Evolutionary conservation across 2,113 vertebrate species (phyloP), one percentile per base, ranked within the genome.

Genomic region (Lanius collurio): DNA sequence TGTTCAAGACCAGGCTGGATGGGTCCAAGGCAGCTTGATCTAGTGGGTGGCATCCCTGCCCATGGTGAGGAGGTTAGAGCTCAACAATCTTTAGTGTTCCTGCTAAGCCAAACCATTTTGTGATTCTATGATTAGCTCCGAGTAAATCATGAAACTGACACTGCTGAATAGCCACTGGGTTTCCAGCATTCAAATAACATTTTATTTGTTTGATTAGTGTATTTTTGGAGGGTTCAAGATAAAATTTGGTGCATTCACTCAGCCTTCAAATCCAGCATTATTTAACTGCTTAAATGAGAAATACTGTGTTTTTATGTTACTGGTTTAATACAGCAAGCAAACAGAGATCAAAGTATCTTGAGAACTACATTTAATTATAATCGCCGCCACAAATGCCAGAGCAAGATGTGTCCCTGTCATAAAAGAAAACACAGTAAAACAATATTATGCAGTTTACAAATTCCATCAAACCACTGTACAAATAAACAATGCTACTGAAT

Each of bases 401-500:
- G 95, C 74, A 93, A 96, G 96, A 97, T 87, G 94, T 97, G 96
- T 71, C 96, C 97, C 91, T 88, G 96, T 95, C 96, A 96, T 97
- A 93, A 98, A 97, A 93, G 96, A 98, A 98, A 98, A 97, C 97
- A 95, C 93, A 97, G 96, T 97, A 96, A 97, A 97, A 97, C 95
- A 98, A 98, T 97, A 97, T 98, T 98, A 97, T 98, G 95, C 94
- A 97, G 97, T 98, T 98, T 98, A 98, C 97, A 97, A 98, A 98
- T 98, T 98, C 98, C 98, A 97, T 93, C 52, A 95, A 98, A 98
- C 98, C 98, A 97, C 98, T 97, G 97, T 96, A 97, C 98, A 98
- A 98, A 98, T 98, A 98, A 98, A 98, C 98, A 98, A 97, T 96
- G 98, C 98, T 98, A 98, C 98, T 96, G 98, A 98, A 98, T 98